Evolutionary conservation across 2,797 vertebrate genomes (phyloP).

Genomic region (Hemibagrus guttatus): DNA sequence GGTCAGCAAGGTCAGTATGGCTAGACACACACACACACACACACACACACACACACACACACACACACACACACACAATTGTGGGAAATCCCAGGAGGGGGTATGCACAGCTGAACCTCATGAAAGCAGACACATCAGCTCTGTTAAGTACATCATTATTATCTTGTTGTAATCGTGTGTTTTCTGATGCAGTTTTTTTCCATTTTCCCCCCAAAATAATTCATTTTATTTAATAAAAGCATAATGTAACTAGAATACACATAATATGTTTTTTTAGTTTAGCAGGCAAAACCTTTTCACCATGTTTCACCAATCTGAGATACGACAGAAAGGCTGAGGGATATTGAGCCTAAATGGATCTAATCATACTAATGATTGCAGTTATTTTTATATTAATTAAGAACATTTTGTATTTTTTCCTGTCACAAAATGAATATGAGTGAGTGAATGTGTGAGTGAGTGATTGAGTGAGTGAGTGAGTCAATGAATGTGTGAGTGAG

Average conservation of each 20-base stretch:
- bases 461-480: no score
- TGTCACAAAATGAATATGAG: neutral
- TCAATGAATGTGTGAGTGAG: no score
- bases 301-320: neutral
- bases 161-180: neutral
- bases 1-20: conserved; percentile 45
- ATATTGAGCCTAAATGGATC: neutral
- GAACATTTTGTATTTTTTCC: neutral
- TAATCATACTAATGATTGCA: neutral
- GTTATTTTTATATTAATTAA: neutral
- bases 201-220: neutral
- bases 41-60: conserved; percentile 36
- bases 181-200: neutral
- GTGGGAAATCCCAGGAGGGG: conserved; percentile 54
- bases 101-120: conserved; percentile 41
- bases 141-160: conserved; percentile 12
- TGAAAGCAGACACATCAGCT: conserved; percentile 49
- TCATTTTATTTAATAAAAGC: neutral
- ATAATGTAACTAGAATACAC: neutral
- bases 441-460: no score
- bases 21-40: conserved; percentile 13
- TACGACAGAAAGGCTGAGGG: neutral
- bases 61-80: conserved; percentile 36
- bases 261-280: no score
- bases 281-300: no score